Evolutionary conservation across 2,797 vertebrate species (phyloP), one percentile per base, ranked within the genome.

Genomic region (Mionectes olivaceus): DNA sequence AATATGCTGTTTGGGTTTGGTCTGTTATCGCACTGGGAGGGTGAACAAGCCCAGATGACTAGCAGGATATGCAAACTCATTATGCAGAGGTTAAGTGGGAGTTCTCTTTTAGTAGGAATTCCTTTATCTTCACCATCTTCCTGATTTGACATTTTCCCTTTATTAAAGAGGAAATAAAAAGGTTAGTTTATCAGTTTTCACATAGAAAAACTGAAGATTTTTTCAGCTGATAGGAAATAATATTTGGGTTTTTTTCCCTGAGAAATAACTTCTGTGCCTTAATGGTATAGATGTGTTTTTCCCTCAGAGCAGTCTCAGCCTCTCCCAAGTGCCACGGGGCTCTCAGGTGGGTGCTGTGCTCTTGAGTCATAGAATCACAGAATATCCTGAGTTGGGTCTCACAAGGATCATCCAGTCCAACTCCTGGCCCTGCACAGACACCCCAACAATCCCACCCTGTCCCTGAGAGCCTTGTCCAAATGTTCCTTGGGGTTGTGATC

Each of bases 301-400:
- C 19, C 13, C n/a, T 57, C 19, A 0, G 1, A 11, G 25, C 30
- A 19, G 32, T 4, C 27, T 15, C 46, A 68, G 59, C 39, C 30
- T 11, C 47, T 52, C 12, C 32, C 0, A 0, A 23, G 35, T 3
- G 7, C 41, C 0, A 0, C 4, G 56, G 43, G 37, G 13, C 12
- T 68, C 13, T 55, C 47, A 49, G 12, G 49, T 22, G 71, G 21
- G 8, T 55, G 25, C 49, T 63, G 43, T 43, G 22, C 32, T 19
- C 35, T 71, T n/a, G 47, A 9, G 27, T 23, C 25, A 23, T 0
- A 9, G 21, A 41, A 18, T 43, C 6, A 3, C 8, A 59, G 57
- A 28, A 71, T 28, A n/a, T 44, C 50, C 47, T 27, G 32, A 50
- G 35, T 28, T 71, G 27, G 65, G 37, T 43, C 18, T 30, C 56